Evolutionary conservation across 2,888 invertebrate species (phyloP).

Genomic region (Abrostola triplasia): DNA sequence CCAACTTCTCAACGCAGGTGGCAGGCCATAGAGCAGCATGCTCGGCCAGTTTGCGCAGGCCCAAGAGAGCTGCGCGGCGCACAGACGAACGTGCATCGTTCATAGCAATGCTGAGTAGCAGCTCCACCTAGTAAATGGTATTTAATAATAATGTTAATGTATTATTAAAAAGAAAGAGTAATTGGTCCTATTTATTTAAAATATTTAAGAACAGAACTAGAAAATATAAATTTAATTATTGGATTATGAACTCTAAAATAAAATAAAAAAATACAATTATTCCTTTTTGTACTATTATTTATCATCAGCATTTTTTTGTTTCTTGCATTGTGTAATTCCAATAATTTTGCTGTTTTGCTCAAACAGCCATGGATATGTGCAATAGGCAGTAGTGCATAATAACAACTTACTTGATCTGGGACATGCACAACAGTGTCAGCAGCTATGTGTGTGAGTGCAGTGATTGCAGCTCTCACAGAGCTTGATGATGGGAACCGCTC

Average conservation of each 20-base stretch:
- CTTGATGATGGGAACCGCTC: slow-evolving; percentile 83
- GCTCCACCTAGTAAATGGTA: slow-evolving; percentile 80
- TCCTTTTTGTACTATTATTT: too few relatives aligned
- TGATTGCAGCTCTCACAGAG: slow-evolving; percentile 91
- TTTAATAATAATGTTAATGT: not conserved
- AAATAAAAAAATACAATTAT: too few relatives aligned
- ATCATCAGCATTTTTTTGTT: too few relatives aligned
- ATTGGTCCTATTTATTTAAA: too few relatives aligned
- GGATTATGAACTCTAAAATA: too few relatives aligned
- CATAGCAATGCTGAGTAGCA: slow-evolving; percentile 78
- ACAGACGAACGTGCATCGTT: slow-evolving; percentile 79
- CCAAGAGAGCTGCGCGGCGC: slow-evolving; percentile 76
- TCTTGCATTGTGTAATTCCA: not conserved
- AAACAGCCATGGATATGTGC: not conserved
- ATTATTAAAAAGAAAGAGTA: too few relatives aligned
- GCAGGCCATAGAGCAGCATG: slow-evolving; percentile 82
- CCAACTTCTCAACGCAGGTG: slow-evolving; percentile 70
- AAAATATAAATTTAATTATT: too few relatives aligned
- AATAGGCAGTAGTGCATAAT: not conserved
- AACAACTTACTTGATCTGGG: slow-evolving; percentile 92
- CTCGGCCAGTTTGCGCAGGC: slow-evolving; percentile 73
- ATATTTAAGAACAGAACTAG: too few relatives aligned
- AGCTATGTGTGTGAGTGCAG: slow-evolving; percentile 95
- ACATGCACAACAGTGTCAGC: slow-evolving; percentile 96
- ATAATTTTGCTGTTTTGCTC: not conserved